Evolutionary conservation across 2,888 invertebrate species (phyloP), one percentile per base, ranked within the genome.

Genomic region (Neoscelio sp.): DNA sequence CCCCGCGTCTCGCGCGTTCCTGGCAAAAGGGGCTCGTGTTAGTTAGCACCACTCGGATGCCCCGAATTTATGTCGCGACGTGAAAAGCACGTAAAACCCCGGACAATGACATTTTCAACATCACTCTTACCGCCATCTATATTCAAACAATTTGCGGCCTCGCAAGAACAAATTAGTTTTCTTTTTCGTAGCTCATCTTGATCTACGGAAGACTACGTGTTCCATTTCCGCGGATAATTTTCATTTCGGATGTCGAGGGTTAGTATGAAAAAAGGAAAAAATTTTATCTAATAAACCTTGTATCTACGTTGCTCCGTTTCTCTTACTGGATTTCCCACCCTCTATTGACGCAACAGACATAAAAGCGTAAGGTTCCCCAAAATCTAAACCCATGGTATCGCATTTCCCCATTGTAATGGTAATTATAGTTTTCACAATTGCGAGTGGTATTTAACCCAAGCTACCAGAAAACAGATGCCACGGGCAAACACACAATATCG

Each of bases 21-120:
- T 26, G 67, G 8, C 28, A 10, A 28, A 35, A 50, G 18, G 30
- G 44, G 5, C 13, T 30, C 54, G 52, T 42, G 23, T 30, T 71
- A 35, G 26, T 68, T 68, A 46, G 38, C 33, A n/a, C 48, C 17
- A 33, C 18, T 4, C 18, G 46, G 54, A 70, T 65, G 33, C 28
- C 58, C 26, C 52, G 44, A 58, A 70, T 68, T 54, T 50, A 73
- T 46, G 46, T 54, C 52, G 44, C 42, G 74, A 50, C 54, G 65
- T 62, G 48, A 35, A 77, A 74, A 60, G 30, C 50, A 28, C 26
- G 46, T 17, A 12, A 38, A 12, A 38, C 38, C 52, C 18, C 18
- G 1, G 5, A 13, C n/a, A 18, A 28, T 12, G 12, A 50, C 4
- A 15, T 30, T 15, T 17, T 5, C 28, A n/a, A 28, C 6, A 2